These are phyloP conservation scores for Pantherophis alleghaniensis DNA, from an alignment of 2,797 vertebrate species.

Conservation along the genomic window DNA sequence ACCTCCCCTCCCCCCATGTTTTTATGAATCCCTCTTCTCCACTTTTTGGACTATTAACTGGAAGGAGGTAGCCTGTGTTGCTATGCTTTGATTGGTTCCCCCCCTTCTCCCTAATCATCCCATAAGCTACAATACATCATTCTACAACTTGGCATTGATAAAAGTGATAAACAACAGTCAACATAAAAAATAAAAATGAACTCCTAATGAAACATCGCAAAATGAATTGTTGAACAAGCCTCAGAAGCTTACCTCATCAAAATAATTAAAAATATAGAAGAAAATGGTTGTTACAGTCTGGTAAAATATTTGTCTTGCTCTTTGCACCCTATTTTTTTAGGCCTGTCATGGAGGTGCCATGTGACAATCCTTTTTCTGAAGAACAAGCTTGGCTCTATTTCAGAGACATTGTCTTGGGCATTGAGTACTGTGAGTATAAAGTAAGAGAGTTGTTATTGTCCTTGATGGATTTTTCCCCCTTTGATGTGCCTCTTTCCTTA, in stretches of 20 bases:
- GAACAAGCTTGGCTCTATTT: slow-evolving; percentile 90
- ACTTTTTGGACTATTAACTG: not conserved
- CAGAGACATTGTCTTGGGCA: slow-evolving; percentile 92
- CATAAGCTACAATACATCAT: not conserved
- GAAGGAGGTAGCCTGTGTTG: not conserved
- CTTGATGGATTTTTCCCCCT: not conserved
- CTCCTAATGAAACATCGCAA: not conserved
- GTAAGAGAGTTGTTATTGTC: fast-evolving
- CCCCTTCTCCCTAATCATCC: not conserved
- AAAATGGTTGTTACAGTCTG: not conserved
- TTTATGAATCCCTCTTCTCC: not conserved
- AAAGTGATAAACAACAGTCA: not conserved
- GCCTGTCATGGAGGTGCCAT: slow-evolving; percentile 96
- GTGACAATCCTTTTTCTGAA: slow-evolving; percentile 84
- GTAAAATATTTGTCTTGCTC: not conserved
- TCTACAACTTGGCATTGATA: not conserved
- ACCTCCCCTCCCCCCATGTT: not conserved
- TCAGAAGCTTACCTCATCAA: not conserved
- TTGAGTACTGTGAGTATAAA: slow-evolving; percentile 91
- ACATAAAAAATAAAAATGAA: not conserved
- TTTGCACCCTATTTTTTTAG: slow-evolving; percentile 62
- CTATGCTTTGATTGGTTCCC: not conserved
- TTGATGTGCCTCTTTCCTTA: not conserved
- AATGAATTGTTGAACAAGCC: not conserved
- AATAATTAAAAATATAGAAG: not conserved